phyloP scores from a whole-genome alignment of 2,888 invertebrate species.

The Dolichomitus sp. region DNA sequence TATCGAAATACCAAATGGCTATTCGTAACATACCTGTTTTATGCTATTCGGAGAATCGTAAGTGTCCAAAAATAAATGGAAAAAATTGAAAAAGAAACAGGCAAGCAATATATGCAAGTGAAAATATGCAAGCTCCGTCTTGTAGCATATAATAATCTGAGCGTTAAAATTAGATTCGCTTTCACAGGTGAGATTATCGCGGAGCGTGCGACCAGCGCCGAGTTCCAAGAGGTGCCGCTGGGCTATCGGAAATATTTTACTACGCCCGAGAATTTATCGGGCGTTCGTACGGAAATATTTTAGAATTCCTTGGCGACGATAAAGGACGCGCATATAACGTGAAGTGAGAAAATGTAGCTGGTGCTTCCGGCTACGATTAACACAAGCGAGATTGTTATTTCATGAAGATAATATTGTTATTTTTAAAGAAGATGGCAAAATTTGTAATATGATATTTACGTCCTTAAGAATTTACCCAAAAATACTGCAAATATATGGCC shows the following conservation, averaged over 20 bases:
- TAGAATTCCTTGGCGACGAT: slow-evolving; percentile 79
- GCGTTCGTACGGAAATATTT: slow-evolving; percentile 80
- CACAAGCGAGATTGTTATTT: slow-evolving; percentile 34
- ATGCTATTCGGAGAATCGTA: neutral
- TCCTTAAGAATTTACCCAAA: neutral
- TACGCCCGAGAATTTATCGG: slow-evolving; percentile 82
- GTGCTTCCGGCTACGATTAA: slow-evolving; percentile 9
- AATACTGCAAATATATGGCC: neutral
- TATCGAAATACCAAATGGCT: slow-evolving; percentile 30
- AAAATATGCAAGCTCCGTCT: slow-evolving; percentile 8
- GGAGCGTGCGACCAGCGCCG: slow-evolving; percentile 54
- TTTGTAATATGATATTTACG: neutral
- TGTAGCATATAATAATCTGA: slow-evolving; percentile 48
- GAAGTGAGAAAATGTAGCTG: slow-evolving; percentile 58
- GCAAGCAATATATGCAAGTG: neutral
- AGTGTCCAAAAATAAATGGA: neutral
- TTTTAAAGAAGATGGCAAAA: neutral
- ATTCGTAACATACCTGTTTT: neutral
- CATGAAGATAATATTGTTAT: neutral
- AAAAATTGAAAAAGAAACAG: slow-evolving; percentile 5
- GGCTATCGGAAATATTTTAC: slow-evolving; percentile 83
- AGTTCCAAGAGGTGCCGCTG: slow-evolving; percentile 73
- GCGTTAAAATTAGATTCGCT: slow-evolving; percentile 55
- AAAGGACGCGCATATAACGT: slow-evolving; percentile 29
- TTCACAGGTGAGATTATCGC: slow-evolving; percentile 65